A percentile compares a stretch with the other conserved stretches of the same genome.
Conservation (phyloP, 2,888 invertebrate genomes). For the Nebria brevicollis region DNA sequence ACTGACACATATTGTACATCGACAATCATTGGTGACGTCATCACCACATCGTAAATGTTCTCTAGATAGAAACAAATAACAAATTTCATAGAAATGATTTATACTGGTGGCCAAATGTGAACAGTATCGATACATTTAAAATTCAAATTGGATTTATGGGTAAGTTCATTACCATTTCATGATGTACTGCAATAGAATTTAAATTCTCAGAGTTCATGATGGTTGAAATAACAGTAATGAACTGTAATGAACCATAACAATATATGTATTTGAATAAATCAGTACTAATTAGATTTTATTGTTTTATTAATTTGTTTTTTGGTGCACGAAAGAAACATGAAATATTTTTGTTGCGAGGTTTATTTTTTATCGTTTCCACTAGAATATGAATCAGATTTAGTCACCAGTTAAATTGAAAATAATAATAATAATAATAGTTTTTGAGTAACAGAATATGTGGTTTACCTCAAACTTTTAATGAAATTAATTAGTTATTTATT, state of each 20-base stretch:
- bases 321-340: background rate
- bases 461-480: background rate
- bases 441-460: background rate
- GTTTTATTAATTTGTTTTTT: background rate
- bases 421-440: background rate
- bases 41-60: too few species aligned
- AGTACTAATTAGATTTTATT: slow-evolving; percentile 8
- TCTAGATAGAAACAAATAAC: background rate
- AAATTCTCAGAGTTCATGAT: background rate
- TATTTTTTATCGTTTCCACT: background rate
- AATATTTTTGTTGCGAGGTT: background rate
- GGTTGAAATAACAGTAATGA: background rate
- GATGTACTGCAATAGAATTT: background rate
- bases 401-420: background rate
- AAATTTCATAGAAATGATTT: slow-evolving; percentile 27
- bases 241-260: background rate
- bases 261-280: slow-evolving; percentile 6
- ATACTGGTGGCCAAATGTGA: slow-evolving; percentile 31
- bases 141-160: slow-evolving; percentile 29
- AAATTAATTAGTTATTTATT: background rate
- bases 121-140: slow-evolving; percentile 24
- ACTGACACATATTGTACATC: too few species aligned
- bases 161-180: background rate
- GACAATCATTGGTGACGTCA: too few species aligned
- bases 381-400: background rate